A percentile compares a stretch with the other conserved stretches of the same genome.
Conservation (phyloP, 2,888 invertebrate species). For the Antitype chi region DNA sequence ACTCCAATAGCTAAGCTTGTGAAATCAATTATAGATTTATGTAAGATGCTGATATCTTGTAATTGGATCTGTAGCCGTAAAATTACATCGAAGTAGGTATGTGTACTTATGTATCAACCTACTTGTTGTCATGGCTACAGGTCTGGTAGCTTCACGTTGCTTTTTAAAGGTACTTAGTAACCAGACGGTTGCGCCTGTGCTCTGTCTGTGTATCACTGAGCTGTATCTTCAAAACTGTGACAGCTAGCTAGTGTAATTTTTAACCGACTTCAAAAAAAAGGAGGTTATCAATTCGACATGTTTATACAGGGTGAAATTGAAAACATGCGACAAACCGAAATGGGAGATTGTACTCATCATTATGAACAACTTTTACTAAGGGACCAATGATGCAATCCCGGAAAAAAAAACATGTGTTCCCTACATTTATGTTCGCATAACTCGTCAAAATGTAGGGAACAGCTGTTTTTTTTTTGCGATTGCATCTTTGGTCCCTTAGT, state of each 20-base stretch:
- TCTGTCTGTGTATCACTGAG: not conserved
- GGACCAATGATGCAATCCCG: no score
- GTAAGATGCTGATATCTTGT: constrained; percentile 38
- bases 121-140: not conserved
- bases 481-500: no score
- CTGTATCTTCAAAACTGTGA: not conserved
- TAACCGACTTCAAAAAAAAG: no score
- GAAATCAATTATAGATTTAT: constrained; percentile 52
- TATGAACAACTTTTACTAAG: no score
- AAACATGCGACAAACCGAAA: no score
- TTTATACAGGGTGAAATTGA: no score
- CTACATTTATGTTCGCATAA: no score
- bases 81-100: constrained; percentile 26
- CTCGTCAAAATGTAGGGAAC: no score
- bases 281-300: no score
- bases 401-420: no score
- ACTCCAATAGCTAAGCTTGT: constrained; percentile 23
- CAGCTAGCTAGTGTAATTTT: not conserved
- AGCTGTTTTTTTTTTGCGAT: no score
- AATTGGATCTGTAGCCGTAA: constrained; percentile 40
- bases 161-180: not conserved
- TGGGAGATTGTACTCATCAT: no score
- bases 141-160: not conserved
- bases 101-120: not conserved
- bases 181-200: not conserved